A percentile compares a stretch with the other conserved stretches of the same genome.
phyloP scores from a whole-genome alignment of 2,888 invertebrate species.

The Drosophila borborema region DNA sequence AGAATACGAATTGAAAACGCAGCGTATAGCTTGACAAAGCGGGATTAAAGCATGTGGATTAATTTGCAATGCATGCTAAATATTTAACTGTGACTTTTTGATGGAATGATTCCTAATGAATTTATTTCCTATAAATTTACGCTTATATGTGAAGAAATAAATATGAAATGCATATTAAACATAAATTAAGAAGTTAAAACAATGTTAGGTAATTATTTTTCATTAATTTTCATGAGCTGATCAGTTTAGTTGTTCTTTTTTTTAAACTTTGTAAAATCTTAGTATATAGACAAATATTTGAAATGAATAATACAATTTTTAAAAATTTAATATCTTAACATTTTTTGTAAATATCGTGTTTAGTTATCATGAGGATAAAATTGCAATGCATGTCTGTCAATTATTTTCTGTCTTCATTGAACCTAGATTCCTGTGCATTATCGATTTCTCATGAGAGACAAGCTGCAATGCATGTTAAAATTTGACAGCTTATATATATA shows the following conservation, averaged over 20 bases:
- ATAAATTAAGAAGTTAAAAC: background rate
- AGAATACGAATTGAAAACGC: background rate
- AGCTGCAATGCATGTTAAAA: slow-evolving; percentile 1
- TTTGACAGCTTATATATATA: too few species aligned
- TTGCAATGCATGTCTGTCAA: background rate
- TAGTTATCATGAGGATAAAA: background rate
- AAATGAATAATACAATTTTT: too few species aligned
- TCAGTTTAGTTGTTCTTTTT: too few species aligned
- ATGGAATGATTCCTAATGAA: background rate
- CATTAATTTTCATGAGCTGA: too few species aligned
- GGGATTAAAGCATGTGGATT: background rate
- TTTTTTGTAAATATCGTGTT: too few species aligned
- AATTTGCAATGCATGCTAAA: slow-evolving; percentile 8
- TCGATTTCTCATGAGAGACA: background rate
- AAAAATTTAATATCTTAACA: too few species aligned
- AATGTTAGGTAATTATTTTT: too few species aligned
- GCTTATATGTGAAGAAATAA: background rate
- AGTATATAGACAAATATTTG: too few species aligned
- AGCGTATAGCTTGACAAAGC: background rate
- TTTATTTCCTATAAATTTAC: background rate
- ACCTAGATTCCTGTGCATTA: too few species aligned
- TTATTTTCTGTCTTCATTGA: too few species aligned
- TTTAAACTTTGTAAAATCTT: too few species aligned
- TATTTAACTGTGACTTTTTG: background rate
- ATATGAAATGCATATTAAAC: background rate